These are phyloP conservation scores for Meganola albula DNA, from an alignment of 2,888 invertebrate genomes.

Conservation along the genomic window DNA sequence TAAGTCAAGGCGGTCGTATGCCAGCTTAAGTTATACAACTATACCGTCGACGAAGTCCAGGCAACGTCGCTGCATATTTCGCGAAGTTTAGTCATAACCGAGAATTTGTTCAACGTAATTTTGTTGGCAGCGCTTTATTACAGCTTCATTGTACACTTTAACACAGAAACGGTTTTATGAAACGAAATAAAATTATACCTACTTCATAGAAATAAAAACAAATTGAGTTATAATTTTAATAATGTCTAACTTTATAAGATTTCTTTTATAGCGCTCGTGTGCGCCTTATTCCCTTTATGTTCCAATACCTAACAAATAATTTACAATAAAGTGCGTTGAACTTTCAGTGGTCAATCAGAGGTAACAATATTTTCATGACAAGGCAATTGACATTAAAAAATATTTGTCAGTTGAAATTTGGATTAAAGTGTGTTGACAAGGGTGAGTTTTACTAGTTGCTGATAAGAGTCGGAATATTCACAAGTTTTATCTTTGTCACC, in stretches of 20 bases:
- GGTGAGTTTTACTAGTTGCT: too few species aligned
- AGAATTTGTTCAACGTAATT: conserved; percentile 11
- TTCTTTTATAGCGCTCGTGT: too few species aligned
- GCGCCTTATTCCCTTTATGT: too few species aligned
- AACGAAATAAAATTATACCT: background rate
- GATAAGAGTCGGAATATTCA: too few species aligned
- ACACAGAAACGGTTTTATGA: conserved; percentile 11
- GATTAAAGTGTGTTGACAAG: too few species aligned
- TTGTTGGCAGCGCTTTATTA: conserved; percentile 7
- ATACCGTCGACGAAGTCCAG: conserved; percentile 18
- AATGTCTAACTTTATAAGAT: background rate
- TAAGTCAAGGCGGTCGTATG: conserved; percentile 13
- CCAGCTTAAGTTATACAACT: conserved; percentile 13
- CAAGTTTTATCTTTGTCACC: too few species aligned
- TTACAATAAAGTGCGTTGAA: too few species aligned
- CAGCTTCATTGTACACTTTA: conserved; percentile 12
- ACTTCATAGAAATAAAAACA: background rate
- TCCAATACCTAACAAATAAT: too few species aligned
- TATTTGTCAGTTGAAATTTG: too few species aligned
- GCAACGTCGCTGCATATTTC: conserved; percentile 22
- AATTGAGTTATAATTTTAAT: conserved; percentile 1
- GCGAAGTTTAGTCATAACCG: conserved; percentile 16
- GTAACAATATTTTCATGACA: too few species aligned
- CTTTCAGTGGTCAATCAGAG: too few species aligned
- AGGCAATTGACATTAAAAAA: too few species aligned